Conservation (phyloP, 2,797 vertebrate species). For the Sebastiscus tertius region DNA sequence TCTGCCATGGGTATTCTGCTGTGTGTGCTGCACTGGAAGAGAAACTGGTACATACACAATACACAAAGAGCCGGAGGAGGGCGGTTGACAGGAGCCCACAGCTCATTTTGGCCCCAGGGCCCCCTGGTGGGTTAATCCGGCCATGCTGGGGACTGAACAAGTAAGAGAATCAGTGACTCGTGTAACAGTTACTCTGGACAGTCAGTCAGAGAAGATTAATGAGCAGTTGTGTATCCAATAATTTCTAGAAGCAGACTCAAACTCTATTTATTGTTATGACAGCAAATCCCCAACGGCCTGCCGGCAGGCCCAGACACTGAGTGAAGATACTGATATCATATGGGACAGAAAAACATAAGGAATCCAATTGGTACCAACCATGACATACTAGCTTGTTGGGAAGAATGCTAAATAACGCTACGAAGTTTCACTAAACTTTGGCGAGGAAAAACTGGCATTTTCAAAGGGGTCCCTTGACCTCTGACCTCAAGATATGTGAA, state of each 20-base stretch:
- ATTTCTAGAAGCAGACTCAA: not conserved
- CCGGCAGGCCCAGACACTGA: too few relatives aligned
- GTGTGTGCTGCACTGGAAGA: not conserved
- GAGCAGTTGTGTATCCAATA: not conserved
- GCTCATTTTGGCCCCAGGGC: not conserved
- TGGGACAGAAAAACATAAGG: too few relatives aligned
- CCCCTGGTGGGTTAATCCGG: not conserved
- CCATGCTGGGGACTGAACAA: not conserved
- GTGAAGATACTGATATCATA: too few relatives aligned
- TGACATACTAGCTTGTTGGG: too few relatives aligned
- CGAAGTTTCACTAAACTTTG: too few relatives aligned
- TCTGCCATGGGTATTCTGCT: not conserved
- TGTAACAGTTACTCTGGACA: not conserved
- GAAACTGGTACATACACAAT: not conserved
- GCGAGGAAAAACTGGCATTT: too few relatives aligned
- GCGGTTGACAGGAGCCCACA: not conserved
- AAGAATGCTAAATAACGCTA: too few relatives aligned
- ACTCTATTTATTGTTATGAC: not conserved
- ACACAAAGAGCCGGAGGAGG: not conserved
- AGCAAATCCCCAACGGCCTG: not conserved
- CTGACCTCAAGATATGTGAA: too few relatives aligned
- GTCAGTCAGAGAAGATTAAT: not conserved
- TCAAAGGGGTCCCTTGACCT: too few relatives aligned
- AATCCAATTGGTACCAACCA: too few relatives aligned
- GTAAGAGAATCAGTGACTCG: not conserved